Evolutionary conservation across 53 echinoderm and acorn worm species (phyloP).

Genomic region (Patiria pectinifera): DNA sequence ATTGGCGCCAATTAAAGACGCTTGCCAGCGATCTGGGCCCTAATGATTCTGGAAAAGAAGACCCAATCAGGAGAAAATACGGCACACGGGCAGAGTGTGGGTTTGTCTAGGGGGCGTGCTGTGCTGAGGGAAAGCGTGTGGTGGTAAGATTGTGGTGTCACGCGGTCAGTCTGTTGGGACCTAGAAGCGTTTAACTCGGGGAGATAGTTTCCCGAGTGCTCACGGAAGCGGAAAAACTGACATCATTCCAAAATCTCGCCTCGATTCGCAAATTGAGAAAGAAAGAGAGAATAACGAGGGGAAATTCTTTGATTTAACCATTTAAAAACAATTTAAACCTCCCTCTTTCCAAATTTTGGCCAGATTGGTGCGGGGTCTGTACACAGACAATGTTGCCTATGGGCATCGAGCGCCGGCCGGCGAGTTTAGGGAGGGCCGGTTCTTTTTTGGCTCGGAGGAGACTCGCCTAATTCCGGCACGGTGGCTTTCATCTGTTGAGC

Average conservation of each 20-base stretch:
- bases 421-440: conserved; percentile 18
- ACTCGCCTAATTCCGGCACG: conserved; percentile 41
- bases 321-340: conserved; percentile 37
- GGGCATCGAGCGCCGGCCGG: conserved; percentile 20
- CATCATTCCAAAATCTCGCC: conserved; percentile 36
- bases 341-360: background rate
- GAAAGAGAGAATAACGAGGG: background rate
- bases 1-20: conserved; percentile 59
- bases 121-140: background rate
- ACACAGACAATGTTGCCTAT: background rate
- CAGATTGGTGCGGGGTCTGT: conserved; percentile 33
- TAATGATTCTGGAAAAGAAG: conserved; percentile 39
- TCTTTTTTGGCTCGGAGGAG: conserved; percentile 23
- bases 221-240: conserved; percentile 46
- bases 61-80: conserved; percentile 20
- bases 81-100: background rate
- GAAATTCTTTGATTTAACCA: conserved; percentile 7
- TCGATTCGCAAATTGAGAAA: background rate
- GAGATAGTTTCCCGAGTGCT: conserved; percentile 15
- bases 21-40: conserved; percentile 1
- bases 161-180: conserved; percentile 21
- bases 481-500: conserved; percentile 62
- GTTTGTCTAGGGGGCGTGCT: conserved; percentile 30
- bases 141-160: conserved; percentile 6
- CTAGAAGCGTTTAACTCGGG: conserved; percentile 23